Evolutionary conservation across 2,113 vertebrate genomes (phyloP).

Genomic region (Piliocolobus tephrosceles): DNA sequence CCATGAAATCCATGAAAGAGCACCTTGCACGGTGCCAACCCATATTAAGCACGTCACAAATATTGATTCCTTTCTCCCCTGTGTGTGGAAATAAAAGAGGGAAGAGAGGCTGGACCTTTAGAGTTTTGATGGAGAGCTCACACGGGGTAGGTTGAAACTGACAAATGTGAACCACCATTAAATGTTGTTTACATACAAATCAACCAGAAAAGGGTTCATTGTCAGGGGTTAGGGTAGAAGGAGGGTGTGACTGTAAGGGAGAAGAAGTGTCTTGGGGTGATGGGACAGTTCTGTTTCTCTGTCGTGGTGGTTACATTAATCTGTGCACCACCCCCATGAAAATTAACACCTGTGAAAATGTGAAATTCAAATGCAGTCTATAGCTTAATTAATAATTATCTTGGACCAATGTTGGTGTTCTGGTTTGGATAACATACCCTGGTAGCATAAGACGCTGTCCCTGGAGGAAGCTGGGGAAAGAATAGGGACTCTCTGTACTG

Average conservation of each 20-base stretch:
- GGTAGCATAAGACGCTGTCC: rapidly evolving
- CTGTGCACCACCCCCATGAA: rapidly evolving
- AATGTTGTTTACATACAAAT: background rate
- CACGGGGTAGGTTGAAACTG: background rate
- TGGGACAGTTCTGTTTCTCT: rapidly evolving
- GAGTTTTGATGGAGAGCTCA: background rate
- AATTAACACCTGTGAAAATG: background rate
- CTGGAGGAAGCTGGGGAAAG: background rate
- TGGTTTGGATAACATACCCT: rapidly evolving
- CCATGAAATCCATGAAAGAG: rapidly evolving
- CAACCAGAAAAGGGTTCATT: background rate
- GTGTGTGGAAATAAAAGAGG: background rate
- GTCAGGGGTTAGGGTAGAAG: background rate
- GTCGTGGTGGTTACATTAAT: rapidly evolving
- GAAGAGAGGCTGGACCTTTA: background rate
- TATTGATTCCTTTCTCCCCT: rapidly evolving
- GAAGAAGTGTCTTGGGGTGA: background rate
- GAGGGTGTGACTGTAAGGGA: rapidly evolving
- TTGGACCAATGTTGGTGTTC: rapidly evolving
- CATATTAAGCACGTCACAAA: background rate
- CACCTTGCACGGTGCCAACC: background rate
- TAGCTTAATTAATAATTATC: rapidly evolving
- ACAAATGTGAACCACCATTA: background rate
- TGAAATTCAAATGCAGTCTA: no score
- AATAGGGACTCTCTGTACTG: no score